A percentile compares a stretch with the other conserved stretches of the same genome.
phyloP scores from a whole-genome alignment of 1,140 invertebrate species.

The Wiebesia pumilae region DNA sequence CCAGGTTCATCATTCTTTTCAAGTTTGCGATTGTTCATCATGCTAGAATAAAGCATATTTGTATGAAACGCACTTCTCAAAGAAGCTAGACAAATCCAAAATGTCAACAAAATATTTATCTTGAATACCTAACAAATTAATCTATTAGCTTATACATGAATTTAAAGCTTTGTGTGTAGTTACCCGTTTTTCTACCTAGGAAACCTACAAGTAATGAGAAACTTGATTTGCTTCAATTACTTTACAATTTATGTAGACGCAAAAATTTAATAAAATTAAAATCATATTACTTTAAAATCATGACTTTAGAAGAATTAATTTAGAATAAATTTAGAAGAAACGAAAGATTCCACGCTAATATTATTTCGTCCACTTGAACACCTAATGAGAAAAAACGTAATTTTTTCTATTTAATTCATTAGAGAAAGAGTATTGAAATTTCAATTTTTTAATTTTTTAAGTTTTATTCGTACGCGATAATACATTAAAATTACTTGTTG shows the following conservation, averaged over 20 bases:
- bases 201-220: not conserved
- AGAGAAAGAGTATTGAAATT: too few relatives aligned
- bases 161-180: not conserved
- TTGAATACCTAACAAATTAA: not conserved
- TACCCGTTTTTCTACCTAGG: not conserved
- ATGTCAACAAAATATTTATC: constrained; percentile 27
- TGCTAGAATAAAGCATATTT: not conserved
- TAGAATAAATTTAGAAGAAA: not conserved
- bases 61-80: not conserved
- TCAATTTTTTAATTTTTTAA: too few relatives aligned
- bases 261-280: not conserved
- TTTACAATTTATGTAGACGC: not conserved
- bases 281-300: too few relatives aligned
- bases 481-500: too few relatives aligned
- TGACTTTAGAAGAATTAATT: too few relatives aligned
- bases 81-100: not conserved
- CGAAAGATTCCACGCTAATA: not conserved
- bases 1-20: not conserved
- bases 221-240: not conserved
- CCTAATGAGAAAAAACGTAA: too few relatives aligned
- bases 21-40: not conserved
- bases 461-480: too few relatives aligned
- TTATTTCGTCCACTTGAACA: not conserved
- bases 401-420: too few relatives aligned
- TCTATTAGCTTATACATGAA: not conserved